Conservation (phyloP, 2,888 invertebrate genomes). For the Mylabris sibirica region DNA sequence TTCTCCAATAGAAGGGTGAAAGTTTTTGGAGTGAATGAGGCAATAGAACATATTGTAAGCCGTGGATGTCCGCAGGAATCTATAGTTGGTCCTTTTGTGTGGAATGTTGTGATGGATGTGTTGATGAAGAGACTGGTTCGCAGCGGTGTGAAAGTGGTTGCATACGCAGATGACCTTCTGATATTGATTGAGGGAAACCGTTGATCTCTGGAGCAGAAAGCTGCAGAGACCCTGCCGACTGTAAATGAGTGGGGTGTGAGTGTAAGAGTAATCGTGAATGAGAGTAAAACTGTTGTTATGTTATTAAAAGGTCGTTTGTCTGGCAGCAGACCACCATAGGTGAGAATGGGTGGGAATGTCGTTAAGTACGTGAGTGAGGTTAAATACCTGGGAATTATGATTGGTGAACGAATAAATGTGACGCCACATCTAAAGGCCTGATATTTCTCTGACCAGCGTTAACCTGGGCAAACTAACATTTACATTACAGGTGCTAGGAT, state of each 20-base stretch:
- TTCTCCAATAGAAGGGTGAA: conserved; percentile 12
- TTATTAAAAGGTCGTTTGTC: conserved; percentile 17
- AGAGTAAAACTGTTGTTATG: conserved; percentile 14
- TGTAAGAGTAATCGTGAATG: conserved; percentile 12
- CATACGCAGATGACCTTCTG: neutral
- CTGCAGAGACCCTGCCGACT: neutral
- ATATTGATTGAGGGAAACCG: neutral
- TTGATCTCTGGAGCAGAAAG: neutral
- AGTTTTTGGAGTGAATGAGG: neutral
- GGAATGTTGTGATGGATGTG: neutral
- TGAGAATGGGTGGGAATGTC: neutral
- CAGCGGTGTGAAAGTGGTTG: neutral
- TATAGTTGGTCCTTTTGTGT: neutral
- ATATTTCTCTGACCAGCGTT: too few species aligned
- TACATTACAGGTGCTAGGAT: too few species aligned
- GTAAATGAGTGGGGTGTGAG: neutral
- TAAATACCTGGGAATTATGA: neutral
- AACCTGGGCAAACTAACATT: too few species aligned
- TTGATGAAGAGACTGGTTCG: neutral
- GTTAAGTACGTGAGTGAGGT: neutral
- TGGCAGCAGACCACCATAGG: neutral
- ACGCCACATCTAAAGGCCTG: neutral
- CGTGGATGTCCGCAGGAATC: neutral
- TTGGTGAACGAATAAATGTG: neutral
- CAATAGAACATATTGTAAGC: neutral